Evolutionary conservation across 2,113 vertebrate genomes (phyloP).

Genomic region (Microtus richardsoni): DNA sequence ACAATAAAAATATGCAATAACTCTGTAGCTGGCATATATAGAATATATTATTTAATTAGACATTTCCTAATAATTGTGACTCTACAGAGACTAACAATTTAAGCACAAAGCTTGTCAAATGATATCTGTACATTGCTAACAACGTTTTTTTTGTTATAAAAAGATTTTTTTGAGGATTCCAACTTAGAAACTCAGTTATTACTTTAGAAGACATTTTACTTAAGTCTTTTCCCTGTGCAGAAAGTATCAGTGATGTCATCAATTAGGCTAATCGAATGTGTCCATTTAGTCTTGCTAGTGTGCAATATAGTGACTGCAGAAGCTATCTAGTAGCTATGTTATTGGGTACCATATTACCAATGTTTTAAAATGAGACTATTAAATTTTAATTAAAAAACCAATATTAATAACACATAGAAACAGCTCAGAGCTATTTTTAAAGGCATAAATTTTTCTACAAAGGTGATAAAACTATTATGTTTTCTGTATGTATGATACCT

Average conservation of each 20-base stretch:
- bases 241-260: not conserved
- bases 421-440: not conserved
- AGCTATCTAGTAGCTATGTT: not conserved
- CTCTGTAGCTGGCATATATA: not conserved
- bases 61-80: not conserved
- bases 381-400: conserved; percentile 18
- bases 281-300: not conserved
- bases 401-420: not conserved
- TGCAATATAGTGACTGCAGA: not conserved
- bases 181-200: not conserved
- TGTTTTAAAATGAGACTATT: conserved; percentile 46
- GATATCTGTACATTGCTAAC: not conserved
- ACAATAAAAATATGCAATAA: not conserved
- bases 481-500: not conserved
- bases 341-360: not conserved
- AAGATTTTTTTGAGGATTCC: not conserved
- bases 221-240: not conserved
- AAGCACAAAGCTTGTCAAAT: conserved; percentile 25
- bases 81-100: not conserved
- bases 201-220: not conserved
- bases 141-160: not conserved
- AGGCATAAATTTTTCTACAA: not conserved
- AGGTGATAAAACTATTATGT: not conserved
- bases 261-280: not conserved
- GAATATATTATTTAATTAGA: not conserved